phyloP scores from a whole-genome alignment of 2,888 invertebrate genomes.

The Parochlus steinenii region DNA sequence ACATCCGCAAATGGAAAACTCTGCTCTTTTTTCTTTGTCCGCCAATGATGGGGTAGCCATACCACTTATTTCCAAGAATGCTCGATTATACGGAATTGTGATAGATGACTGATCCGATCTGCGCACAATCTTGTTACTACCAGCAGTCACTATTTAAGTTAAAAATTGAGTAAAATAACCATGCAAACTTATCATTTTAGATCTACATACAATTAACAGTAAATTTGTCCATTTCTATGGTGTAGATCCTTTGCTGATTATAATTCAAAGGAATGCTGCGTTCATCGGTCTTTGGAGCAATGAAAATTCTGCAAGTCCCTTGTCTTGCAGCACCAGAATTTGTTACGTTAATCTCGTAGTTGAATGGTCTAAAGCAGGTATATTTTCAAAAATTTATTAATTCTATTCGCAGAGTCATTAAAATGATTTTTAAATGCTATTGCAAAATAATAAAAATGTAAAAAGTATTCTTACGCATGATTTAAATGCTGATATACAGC shows the following conservation, averaged over 20 bases:
- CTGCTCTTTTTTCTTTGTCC: conserved; percentile 27
- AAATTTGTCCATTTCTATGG: conserved; percentile 24
- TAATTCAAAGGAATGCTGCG: conserved; percentile 38
- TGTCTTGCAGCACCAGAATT: conserved; percentile 34
- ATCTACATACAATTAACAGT: no score
- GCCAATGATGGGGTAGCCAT: conserved; percentile 42
- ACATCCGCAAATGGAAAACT: conserved; percentile 63
- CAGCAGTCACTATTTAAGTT: conserved; percentile 48
- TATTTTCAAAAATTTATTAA: no score
- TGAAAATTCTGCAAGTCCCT: conserved; percentile 49
- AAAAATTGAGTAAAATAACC: conserved; percentile 14
- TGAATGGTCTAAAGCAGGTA: no score
- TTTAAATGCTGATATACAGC: conserved; percentile 64
- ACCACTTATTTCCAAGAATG: conserved; percentile 55
- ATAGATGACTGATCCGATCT: conserved; percentile 56
- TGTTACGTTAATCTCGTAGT: conserved; percentile 47
- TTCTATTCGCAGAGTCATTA: conserved; percentile 48
- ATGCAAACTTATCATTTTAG: no score
- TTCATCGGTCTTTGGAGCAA: conserved; percentile 49
- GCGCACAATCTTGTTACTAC: conserved; percentile 47
- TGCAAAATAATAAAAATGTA: no score
- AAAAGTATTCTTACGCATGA: no score
- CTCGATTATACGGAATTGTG: conserved; percentile 67
- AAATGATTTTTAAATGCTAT: no score
- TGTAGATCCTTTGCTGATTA: conserved; percentile 29